Conservation (phyloP, 2,113 vertebrate species). For the Machaerirhynchus nigripectus region DNA sequence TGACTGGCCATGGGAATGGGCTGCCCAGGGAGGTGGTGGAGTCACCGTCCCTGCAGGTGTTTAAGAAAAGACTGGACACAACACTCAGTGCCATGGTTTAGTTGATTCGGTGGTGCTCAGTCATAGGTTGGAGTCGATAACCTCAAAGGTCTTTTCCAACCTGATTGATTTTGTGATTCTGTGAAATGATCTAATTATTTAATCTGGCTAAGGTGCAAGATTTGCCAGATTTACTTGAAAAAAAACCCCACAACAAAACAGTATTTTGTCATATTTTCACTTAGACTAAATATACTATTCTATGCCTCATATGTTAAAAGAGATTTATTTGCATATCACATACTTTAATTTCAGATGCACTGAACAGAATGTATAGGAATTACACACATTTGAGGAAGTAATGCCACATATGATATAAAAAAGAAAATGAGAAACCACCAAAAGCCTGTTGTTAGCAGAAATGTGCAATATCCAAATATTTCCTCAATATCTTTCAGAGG, state of each 20-base stretch:
- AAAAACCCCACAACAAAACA: rapidly evolving
- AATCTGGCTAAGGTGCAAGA: not conserved
- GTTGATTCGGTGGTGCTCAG: not conserved
- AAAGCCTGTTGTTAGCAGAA: not conserved
- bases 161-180: not conserved
- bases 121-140: not conserved
- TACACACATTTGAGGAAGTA: not conserved
- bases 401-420: not conserved
- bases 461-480: not conserved
- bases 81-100: not conserved
- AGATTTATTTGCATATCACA: not conserved
- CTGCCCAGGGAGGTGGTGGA: not conserved
- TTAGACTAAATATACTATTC: not conserved
- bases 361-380: not conserved
- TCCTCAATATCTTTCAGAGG: not conserved
- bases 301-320: not conserved
- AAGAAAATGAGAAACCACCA: rapidly evolving
- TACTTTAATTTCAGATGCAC: not conserved
- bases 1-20: not conserved
- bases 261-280: not conserved
- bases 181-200: not conserved
- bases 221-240: not conserved
- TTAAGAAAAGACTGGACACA: not conserved
- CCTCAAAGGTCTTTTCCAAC: not conserved
- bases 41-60: not conserved